phyloP scores from a whole-genome alignment of 2,888 invertebrate genomes.

The Apeira syringaria region DNA sequence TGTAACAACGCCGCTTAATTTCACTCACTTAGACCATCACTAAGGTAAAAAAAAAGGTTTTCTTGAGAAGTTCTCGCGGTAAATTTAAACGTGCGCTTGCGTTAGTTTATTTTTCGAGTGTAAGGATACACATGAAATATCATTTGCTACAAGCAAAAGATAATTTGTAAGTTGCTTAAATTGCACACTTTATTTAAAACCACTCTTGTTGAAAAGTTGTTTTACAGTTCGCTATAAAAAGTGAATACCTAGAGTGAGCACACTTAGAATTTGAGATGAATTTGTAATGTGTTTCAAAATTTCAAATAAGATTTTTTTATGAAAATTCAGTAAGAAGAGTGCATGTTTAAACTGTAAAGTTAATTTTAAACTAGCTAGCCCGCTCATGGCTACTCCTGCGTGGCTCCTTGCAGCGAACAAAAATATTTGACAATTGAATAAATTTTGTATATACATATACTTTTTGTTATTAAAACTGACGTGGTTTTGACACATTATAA shows the following conservation, averaged over 20 bases:
- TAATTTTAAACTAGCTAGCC: too few relatives aligned
- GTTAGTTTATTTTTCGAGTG: constrained; percentile 73
- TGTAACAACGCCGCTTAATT: background rate
- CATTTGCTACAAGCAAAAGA: constrained; percentile 28
- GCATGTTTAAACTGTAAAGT: too few relatives aligned
- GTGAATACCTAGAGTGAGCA: too few relatives aligned
- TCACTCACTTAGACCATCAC: constrained; percentile 27
- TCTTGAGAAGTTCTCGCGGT: constrained; percentile 61
- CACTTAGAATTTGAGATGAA: constrained; percentile 7
- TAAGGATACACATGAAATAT: constrained; percentile 2
- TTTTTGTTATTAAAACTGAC: too few relatives aligned
- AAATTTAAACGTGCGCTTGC: constrained; percentile 64
- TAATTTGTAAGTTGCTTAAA: constrained; percentile 39
- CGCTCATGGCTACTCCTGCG: too few relatives aligned
- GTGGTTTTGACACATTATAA: too few relatives aligned
- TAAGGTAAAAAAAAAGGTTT: constrained; percentile 59
- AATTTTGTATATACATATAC: too few relatives aligned
- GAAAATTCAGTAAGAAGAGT: too few relatives aligned
- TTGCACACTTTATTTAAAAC: constrained; percentile 11
- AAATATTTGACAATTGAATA: too few relatives aligned
- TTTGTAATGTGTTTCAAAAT: constrained; percentile 19
- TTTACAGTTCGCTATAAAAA: constrained; percentile 11
- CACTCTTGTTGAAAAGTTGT: constrained; percentile 14
- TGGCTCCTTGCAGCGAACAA: too few relatives aligned
- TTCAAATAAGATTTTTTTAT: too few relatives aligned